Base-by-base conservation (phyloP, 2,888 invertebrate species). In the Tetranychus truncatus region DNA sequence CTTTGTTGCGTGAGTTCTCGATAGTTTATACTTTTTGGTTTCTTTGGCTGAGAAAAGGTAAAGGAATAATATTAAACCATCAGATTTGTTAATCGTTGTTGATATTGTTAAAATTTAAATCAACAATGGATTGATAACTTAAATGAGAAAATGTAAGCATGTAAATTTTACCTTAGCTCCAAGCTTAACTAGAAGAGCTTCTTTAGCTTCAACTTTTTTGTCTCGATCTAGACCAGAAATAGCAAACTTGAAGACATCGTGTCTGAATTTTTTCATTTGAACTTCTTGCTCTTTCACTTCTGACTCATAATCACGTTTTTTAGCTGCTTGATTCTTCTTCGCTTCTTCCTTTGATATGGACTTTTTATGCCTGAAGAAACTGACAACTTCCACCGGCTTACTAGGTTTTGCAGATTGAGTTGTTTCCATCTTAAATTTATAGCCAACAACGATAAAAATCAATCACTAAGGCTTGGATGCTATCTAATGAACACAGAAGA, bases 161-260 rank as follows among this genome's bases (percentile, higher is more conserved):
- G 34, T 34, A 34, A 34, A 34, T 34, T 34, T 69, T 21, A 69
- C 69, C 80, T 89, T 90, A 0, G 92, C 92, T 73, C 93, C 93
- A 81, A 94, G 86, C 82, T 89, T 89, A 55, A 93, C 86, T 0
- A 91, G 88, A 20, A 90, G 83, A 6, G 88, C 88, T 71, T 89
- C 86, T 84, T 90, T 89, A n/a, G 91, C 91, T 81, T 89, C 87
- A 79, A 88, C 86, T 80, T 90, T 89, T 80, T 89, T 88, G 11
- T 85, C 84, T 3, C 87, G 84, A 76, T 88, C 86, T 75, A 91
- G 88, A 74, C 91, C 91, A 45, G 87, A 87, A 84, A 91, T 89
- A 55, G 91, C 92, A 82, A 92, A 91, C 81, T 89, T 91, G 8
- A 91, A 87, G 6, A 94, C 87, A 81, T 94, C 93, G 82, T 89